phyloP scores from a whole-genome alignment of 1,140 invertebrate species.

The Drosophila insularis region DNA sequence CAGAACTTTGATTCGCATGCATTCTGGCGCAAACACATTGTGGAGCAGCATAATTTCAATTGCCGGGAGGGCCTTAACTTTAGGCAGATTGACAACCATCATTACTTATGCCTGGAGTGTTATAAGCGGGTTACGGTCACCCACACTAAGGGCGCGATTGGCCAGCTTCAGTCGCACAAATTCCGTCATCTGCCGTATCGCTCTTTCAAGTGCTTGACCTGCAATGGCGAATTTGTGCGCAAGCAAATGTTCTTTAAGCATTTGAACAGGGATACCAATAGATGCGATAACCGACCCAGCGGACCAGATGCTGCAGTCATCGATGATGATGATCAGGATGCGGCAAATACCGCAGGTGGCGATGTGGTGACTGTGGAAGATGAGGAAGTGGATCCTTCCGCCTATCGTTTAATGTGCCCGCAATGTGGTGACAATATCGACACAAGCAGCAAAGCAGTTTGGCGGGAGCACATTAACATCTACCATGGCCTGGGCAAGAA shows the following conservation, averaged over 20 bases:
- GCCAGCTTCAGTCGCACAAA: conserved; percentile 77
- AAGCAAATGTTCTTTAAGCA: conserved; percentile 82
- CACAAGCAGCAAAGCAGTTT: conserved; percentile 38
- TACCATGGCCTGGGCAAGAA: conserved; percentile 54
- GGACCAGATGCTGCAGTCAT: conserved; percentile 2
- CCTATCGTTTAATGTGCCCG: conserved; percentile 62
- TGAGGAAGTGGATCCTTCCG: conserved; percentile 16
- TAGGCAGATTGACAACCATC: conserved; percentile 75
- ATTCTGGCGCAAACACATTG: conserved; percentile 79
- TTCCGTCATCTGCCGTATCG: conserved; percentile 76
- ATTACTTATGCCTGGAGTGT: conserved; percentile 75
- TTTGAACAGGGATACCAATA: conserved; percentile 70
- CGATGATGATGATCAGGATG: conserved; percentile 35
- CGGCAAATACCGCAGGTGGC: neutral
- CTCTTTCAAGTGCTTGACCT: conserved; percentile 74
- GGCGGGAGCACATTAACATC: conserved; percentile 71
- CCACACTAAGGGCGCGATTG: conserved; percentile 77
- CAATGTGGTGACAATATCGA: conserved; percentile 69
- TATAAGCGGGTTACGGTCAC: conserved; percentile 78
- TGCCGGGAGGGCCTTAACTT: conserved; percentile 73
- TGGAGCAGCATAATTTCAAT: conserved; percentile 71
- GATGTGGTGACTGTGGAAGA: neutral
- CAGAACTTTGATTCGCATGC: conserved; percentile 76
- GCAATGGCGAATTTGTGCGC: conserved; percentile 70
- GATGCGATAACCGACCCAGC: conserved; percentile 55